Conservation (phyloP, 35 echinoderm and acorn worm genomes). For the Ophioderma brevispina region DNA sequence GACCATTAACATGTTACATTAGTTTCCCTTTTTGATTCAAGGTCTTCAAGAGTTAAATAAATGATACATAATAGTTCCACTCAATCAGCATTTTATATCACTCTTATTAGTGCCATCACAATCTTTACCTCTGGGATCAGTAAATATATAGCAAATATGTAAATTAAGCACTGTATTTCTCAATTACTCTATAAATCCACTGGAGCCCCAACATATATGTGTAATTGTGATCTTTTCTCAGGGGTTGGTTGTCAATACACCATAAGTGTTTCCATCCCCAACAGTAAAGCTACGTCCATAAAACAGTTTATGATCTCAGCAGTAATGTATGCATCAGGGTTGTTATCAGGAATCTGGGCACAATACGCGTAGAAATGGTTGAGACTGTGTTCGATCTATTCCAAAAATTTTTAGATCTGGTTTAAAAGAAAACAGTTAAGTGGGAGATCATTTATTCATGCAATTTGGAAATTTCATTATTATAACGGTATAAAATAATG, state of each 20-base stretch:
- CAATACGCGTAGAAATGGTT: no score
- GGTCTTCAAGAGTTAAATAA: no score
- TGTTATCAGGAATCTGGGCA: not conserved
- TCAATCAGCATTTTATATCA: not conserved
- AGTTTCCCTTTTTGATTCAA: not conserved
- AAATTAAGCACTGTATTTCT: not conserved
- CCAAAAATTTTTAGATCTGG: no score
- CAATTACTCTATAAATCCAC: constrained; percentile 31
- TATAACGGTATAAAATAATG: no score
- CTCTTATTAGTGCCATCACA: not conserved
- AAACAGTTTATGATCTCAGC: constrained; percentile 5
- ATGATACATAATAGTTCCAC: not conserved
- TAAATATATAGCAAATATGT: not conserved
- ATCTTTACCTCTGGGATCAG: not conserved
- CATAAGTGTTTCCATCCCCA: constrained; percentile 40
- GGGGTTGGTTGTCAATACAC: not conserved
- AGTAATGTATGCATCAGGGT: constrained; percentile 18
- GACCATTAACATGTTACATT: not conserved
- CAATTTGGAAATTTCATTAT: no score
- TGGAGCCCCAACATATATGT: constrained; percentile 24
- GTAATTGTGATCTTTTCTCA: constrained; percentile 11
- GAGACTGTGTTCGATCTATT: no score
- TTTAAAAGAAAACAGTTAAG: no score
- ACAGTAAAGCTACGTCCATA: not conserved
- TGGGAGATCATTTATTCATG: no score